Evolutionary conservation across 2,797 vertebrate genomes (phyloP).

Genomic region (Neosilurus hyrtlii): DNA sequence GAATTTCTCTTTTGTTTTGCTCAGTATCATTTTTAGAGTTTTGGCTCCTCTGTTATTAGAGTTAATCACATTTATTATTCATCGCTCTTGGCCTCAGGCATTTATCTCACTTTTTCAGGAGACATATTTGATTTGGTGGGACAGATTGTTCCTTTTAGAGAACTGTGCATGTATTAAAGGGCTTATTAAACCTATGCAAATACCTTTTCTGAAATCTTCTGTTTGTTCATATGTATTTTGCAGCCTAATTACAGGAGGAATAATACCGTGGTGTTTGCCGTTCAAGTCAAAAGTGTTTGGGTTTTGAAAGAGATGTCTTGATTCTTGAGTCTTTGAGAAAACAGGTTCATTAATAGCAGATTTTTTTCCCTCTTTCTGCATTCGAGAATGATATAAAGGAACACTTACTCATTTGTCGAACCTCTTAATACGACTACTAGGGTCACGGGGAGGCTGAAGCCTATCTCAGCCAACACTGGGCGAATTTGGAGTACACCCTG

Average conservation of each 20-base stretch:
- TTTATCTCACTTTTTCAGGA: not conserved
- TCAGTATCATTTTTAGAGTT: not conserved
- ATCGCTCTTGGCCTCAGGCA: not conserved
- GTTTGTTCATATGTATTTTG: not conserved
- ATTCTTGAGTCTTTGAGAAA: not conserved
- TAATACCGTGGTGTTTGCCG: not conserved
- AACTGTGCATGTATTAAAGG: not conserved
- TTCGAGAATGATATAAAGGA: not conserved
- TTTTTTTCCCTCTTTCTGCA: not conserved
- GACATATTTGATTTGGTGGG: slow-evolving; percentile 6
- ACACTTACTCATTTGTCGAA: no score
- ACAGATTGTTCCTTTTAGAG: not conserved
- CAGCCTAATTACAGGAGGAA: not conserved
- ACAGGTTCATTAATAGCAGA: not conserved
- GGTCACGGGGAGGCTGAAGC: no score
- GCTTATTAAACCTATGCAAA: not conserved
- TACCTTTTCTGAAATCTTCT: no score
- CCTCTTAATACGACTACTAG: no score
- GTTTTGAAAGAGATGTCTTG: not conserved
- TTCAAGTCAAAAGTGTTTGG: not conserved
- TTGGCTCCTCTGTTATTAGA: not conserved
- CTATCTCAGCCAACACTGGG: no score
- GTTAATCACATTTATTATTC: slow-evolving; percentile 15
- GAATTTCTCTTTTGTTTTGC: not conserved
- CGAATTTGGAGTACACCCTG: no score